Evolutionary conservation across 2,113 vertebrate genomes (phyloP).

Genomic region (Oxyura jamaicensis): DNA sequence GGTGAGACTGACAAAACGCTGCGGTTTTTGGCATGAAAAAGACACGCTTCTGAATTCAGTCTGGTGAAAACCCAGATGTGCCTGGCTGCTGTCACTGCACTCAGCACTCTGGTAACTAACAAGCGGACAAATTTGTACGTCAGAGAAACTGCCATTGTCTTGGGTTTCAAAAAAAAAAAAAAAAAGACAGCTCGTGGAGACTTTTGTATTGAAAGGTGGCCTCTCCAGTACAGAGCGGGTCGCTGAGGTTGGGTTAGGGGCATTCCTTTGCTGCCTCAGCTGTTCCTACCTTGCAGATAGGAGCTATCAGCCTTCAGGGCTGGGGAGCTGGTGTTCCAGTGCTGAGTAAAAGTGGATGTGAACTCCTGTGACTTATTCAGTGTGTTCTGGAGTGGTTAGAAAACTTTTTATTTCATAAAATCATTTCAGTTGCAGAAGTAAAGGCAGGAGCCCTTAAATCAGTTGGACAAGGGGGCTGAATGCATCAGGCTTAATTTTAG

Average conservation of each 20-base stretch:
- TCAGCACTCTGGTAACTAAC: not conserved
- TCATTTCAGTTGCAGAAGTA: conserved; percentile 1
- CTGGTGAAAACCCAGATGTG: not conserved
- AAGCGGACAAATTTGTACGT: not conserved
- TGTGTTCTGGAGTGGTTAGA: not conserved
- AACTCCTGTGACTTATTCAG: not conserved
- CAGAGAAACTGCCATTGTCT: not conserved
- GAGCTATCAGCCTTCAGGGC: not conserved
- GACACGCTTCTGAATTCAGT: not conserved
- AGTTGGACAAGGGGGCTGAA: not conserved
- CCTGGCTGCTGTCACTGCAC: not conserved
- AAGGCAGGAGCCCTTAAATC: not conserved
- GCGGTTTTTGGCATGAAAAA: not conserved
- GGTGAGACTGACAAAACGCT: conserved; percentile 77
- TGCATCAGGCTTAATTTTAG: conserved; percentile 21
- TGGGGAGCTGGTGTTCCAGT: not conserved
- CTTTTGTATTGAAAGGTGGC: not conserved
- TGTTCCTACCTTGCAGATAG: not conserved
- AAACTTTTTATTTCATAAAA: not conserved
- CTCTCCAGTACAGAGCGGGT: not conserved
- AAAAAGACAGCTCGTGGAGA: not conserved
- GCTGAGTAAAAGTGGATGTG: not conserved
- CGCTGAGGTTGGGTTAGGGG: not conserved
- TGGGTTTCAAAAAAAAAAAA: not conserved
- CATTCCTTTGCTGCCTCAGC: not conserved